phyloP scores from a whole-genome alignment of 2,113 vertebrate species.

The Trogon melanurus region DNA sequence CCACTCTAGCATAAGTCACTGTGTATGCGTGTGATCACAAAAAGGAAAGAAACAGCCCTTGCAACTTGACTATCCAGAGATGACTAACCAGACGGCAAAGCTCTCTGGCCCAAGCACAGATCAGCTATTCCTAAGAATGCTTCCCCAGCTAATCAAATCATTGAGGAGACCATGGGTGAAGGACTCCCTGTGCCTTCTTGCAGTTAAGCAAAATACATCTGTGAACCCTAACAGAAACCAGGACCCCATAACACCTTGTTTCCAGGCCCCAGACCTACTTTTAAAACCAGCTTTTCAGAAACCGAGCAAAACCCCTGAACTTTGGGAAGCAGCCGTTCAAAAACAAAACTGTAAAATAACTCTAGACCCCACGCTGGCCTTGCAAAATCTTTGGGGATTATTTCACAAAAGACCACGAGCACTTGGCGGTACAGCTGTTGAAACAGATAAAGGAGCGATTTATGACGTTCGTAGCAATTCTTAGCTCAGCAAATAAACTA shows the following conservation, averaged over 20 bases:
- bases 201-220: neutral
- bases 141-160: neutral
- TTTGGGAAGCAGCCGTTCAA: slow-evolving; percentile 19
- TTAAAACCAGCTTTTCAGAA: neutral
- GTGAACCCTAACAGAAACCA: neutral
- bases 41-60: neutral
- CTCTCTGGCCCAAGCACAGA: neutral
- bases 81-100: neutral
- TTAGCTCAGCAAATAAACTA: neutral
- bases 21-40: fast-evolving
- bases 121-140: neutral
- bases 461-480: neutral
- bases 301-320: neutral
- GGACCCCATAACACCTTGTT: neutral
- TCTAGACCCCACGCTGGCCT: neutral
- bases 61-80: neutral
- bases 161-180: neutral
- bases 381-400: slow-evolving; percentile 7
- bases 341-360: slow-evolving; percentile 54
- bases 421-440: slow-evolving; percentile 25
- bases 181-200: neutral
- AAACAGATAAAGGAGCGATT: slow-evolving; percentile 33
- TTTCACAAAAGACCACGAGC: neutral
- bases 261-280: neutral
- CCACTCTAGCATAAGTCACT: fast-evolving